These are phyloP conservation scores for Microchrysa polita DNA, from an alignment of 2,888 invertebrate genomes.

Conservation along the genomic window DNA sequence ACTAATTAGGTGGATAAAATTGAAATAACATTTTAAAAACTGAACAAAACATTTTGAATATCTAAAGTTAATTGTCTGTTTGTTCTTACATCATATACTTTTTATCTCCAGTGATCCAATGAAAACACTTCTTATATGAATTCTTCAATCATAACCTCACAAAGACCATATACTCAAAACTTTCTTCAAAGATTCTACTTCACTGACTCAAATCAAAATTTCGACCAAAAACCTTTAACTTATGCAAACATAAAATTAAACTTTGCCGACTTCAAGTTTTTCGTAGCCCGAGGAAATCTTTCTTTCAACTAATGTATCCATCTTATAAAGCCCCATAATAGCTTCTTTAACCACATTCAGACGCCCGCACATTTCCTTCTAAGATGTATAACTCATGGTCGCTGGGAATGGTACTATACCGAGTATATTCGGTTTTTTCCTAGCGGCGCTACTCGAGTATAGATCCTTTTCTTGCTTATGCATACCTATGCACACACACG, in stretches of 20 bases:
- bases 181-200: no score
- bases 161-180: no score
- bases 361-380: conserved; percentile 16
- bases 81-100: no score
- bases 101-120: no score
- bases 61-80: no score
- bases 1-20: no score
- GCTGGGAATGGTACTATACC: conserved; percentile 8
- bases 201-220: no score
- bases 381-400: conserved; percentile 25
- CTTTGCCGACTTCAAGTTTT: conserved; percentile 27
- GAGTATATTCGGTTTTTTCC: background rate
- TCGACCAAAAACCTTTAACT: conserved; percentile 26
- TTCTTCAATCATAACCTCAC: no score
- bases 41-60: no score
- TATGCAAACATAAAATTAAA: conserved; percentile 40
- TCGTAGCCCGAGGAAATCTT: conserved; percentile 22
- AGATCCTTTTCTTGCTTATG: background rate
- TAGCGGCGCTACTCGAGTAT: background rate
- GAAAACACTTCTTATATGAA: no score
- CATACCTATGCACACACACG: background rate
- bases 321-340: conserved; percentile 27
- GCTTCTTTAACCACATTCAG: conserved; percentile 22
- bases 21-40: no score
- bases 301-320: conserved; percentile 15